Conservation (phyloP, 2,888 invertebrate species). For the Leptothorax acervorum region DNA sequence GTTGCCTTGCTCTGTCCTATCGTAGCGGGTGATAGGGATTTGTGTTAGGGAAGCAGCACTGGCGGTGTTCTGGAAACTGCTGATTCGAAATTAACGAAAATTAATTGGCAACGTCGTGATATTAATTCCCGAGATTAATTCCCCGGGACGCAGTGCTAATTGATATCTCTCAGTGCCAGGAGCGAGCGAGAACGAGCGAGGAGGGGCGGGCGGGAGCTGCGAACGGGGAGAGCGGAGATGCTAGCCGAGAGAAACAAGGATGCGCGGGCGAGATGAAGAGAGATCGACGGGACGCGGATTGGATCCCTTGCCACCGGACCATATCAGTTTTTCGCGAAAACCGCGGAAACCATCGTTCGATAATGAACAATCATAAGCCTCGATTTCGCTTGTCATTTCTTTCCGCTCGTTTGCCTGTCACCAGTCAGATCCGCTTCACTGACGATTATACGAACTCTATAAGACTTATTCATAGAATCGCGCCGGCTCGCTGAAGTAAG, state of each 20-base stretch:
- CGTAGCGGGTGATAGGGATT: constrained; percentile 72
- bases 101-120: constrained; percentile 83
- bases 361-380: background rate
- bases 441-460: background rate
- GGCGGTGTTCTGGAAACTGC: constrained; percentile 81
- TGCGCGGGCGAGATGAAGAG: background rate
- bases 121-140: constrained; percentile 83
- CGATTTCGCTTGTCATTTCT: background rate
- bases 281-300: constrained; percentile 61
- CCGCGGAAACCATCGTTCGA: background rate
- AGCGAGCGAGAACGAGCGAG: constrained; percentile 63
- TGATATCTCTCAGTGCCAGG: constrained; percentile 78
- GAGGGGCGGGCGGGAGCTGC: constrained; percentile 21
- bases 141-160: constrained; percentile 81
- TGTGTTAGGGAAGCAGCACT: constrained; percentile 72
- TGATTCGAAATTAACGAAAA: constrained; percentile 85
- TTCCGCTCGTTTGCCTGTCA: background rate
- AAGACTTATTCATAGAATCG: constrained; percentile 4
- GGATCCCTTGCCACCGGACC: constrained; percentile 56
- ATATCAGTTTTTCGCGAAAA: constrained; percentile 46
- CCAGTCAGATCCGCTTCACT: background rate
- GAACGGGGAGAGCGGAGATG: constrained; percentile 8
- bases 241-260: constrained; percentile 37
- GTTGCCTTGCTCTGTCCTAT: constrained; percentile 63
- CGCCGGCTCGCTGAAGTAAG: constrained; percentile 24